These are phyloP conservation scores for Holothuria leucospilota DNA, from an alignment of 53 echinoderm and acorn worm genomes.

Conservation along the genomic window DNA sequence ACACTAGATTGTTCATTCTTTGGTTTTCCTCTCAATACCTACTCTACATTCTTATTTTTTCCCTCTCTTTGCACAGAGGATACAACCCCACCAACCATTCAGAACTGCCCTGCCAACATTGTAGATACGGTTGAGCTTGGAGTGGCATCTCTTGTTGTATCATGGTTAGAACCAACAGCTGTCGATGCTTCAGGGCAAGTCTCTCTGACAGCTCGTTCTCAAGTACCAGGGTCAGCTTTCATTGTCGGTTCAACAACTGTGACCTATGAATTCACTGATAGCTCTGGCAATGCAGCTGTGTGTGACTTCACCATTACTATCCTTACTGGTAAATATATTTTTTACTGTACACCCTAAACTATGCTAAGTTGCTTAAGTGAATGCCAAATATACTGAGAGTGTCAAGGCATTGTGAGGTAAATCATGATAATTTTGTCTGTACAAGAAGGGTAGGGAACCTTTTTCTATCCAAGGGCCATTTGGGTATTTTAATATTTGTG, in stretches of 20 bases:
- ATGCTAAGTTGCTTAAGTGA: too few species aligned
- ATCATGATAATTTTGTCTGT: too few species aligned
- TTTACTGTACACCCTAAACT: too few species aligned
- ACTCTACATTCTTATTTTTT: too few species aligned
- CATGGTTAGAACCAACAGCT: constrained; percentile 46
- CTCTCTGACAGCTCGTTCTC: constrained; percentile 21
- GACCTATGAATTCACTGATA: constrained; percentile 60
- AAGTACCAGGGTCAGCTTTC: constrained; percentile 50
- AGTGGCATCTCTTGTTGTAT: constrained; percentile 4
- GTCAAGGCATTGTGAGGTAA: too few species aligned
- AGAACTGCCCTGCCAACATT: constrained; percentile 32
- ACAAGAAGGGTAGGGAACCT: too few species aligned
- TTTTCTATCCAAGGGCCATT: too few species aligned
- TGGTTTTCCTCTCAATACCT: too few species aligned
- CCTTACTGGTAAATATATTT: too few species aligned
- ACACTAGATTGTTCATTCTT: too few species aligned
- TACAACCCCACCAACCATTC: constrained; percentile 54
- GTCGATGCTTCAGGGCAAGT: constrained; percentile 59
- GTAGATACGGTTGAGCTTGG: constrained; percentile 51
- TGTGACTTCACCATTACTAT: constrained; percentile 17
- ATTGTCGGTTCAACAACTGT: constrained; percentile 39
- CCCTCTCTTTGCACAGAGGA: constrained; percentile 5
- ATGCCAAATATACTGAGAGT: too few species aligned
- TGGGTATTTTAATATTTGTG: too few species aligned
- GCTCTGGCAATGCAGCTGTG: constrained; percentile 37